Evolutionary conservation across 2,797 vertebrate genomes (phyloP), one percentile per base, ranked within the genome.

Genomic region (Anolis apletophallus): DNA sequence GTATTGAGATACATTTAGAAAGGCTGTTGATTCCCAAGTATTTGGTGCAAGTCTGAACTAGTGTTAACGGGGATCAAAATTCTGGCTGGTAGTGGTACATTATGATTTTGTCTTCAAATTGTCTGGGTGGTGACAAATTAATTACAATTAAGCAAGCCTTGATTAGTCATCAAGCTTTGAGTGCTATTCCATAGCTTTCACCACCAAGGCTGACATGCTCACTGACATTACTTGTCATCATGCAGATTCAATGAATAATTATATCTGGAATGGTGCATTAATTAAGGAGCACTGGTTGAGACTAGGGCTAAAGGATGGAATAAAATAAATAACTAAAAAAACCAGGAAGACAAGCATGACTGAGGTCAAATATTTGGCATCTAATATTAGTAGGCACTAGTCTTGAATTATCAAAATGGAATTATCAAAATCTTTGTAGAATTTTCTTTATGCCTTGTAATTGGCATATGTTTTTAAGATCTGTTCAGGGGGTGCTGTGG

Each of bases 51-150:
- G 78, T 83, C 21, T 50, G 14, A 23, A 26, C 86, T 34, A 29
- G 55, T 77, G 13, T 59, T 81, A 64, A 64, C 7, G 84, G 74
- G 82, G 50, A 84, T 80, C 54, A 67, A 50, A 87, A 19, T 76
- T 46, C 34, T 81, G 40, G 67, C 32, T 50, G 84, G 84, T 89
- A 64, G 46, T 90, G n/a, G 69, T 52, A 83, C 88, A 75, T 88
- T 89, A 87, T 79, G 74, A 81, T 87, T 92, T 89, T 87, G 85
- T 83, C 91, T 94, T 90, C 81, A 91, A 87, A 75, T 87, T 59
- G 90, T 93, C 55, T 88, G 82, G 86, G 72, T 91, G 69, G 83
- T 93, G 87, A 94, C 89, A 94, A 93, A 94, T 94, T 92, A 94
- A 93, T 95, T 94, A 75, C 67, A 93, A 85, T 83, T 84, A 92